Percentiles rank a stretch among this genome's conserved stretches.
Conservation (phyloP, 2,113 vertebrate species). For the Turnix velox region DNA sequence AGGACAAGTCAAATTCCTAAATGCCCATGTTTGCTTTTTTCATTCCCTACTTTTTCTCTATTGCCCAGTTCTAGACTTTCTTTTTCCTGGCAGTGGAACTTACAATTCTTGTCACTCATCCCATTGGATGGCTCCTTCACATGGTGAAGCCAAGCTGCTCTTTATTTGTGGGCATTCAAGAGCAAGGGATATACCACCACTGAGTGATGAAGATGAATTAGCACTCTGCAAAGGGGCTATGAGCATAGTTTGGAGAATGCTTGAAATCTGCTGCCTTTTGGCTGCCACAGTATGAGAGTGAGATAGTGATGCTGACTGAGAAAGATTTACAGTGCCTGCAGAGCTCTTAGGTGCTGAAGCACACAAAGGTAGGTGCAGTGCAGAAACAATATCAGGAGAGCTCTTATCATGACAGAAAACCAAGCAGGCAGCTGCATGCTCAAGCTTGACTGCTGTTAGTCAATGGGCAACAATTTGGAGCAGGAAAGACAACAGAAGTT, state of each 20-base stretch:
- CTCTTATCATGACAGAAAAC: neutral
- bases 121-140: neutral
- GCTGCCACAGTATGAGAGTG: neutral
- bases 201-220: neutral
- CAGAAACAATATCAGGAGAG: neutral
- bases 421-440: neutral
- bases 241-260: neutral
- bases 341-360: neutral
- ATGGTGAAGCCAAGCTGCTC: neutral
- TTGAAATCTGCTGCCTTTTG: neutral
- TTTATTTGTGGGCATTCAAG: neutral
- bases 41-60: neutral
- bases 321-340: neutral
- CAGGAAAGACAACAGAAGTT: constrained; percentile 3
- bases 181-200: neutral
- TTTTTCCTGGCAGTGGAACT: neutral
- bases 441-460: neutral
- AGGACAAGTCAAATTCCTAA: neutral
- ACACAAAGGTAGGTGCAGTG: neutral
- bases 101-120: neutral
- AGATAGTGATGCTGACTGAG: neutral
- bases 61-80: neutral
- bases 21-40: neutral
- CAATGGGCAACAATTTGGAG: neutral
- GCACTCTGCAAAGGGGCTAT: neutral